phyloP scores from a whole-genome alignment of 2,888 invertebrate species.

The Gasteruption jaculator region DNA sequence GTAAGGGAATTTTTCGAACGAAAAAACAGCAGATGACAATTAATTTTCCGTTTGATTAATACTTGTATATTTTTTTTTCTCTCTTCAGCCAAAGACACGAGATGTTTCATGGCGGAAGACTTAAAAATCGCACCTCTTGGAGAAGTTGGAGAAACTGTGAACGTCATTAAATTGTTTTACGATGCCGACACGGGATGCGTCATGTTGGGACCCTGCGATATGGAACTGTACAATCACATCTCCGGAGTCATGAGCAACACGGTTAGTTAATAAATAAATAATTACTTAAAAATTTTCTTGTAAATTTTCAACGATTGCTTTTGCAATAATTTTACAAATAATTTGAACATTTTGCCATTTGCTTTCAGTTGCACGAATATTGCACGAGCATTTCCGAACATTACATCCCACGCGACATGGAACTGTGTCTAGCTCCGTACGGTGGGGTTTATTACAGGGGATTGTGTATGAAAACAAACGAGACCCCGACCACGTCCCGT shows the following conservation, averaged over 20 bases:
- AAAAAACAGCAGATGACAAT: slow-evolving; percentile 2
- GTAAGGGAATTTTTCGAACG: slow-evolving; percentile 9
- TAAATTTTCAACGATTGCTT: slow-evolving; percentile 7
- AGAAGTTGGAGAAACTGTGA: slow-evolving; percentile 25
- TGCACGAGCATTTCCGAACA: slow-evolving; percentile 26
- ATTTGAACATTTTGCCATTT: slow-evolving; percentile 7
- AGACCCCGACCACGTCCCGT: slow-evolving; percentile 20
- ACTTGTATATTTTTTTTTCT: slow-evolving; percentile 8
- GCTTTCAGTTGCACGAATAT: slow-evolving; percentile 34
- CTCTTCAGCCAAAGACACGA: slow-evolving; percentile 20
- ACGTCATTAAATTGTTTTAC: slow-evolving; percentile 23
- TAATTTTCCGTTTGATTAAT: slow-evolving; percentile 10
- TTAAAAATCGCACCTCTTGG: slow-evolving; percentile 31
- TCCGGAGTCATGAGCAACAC: slow-evolving; percentile 24
- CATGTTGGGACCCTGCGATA: slow-evolving; percentile 26
- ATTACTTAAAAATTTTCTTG: background rate
- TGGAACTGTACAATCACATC: slow-evolving; percentile 30
- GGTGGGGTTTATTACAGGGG: slow-evolving; percentile 41
- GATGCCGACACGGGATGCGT: too few species aligned
- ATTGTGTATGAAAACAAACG: slow-evolving; percentile 27
- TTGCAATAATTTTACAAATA: slow-evolving; percentile 2
- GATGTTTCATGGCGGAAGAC: slow-evolving; percentile 28
- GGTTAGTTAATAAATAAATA: slow-evolving; percentile 22
- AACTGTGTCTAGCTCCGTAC: slow-evolving; percentile 43
- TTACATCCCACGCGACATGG: slow-evolving; percentile 42